phyloP scores from a whole-genome alignment of 2,797 vertebrate species.

The Serranus cabrilla region DNA sequence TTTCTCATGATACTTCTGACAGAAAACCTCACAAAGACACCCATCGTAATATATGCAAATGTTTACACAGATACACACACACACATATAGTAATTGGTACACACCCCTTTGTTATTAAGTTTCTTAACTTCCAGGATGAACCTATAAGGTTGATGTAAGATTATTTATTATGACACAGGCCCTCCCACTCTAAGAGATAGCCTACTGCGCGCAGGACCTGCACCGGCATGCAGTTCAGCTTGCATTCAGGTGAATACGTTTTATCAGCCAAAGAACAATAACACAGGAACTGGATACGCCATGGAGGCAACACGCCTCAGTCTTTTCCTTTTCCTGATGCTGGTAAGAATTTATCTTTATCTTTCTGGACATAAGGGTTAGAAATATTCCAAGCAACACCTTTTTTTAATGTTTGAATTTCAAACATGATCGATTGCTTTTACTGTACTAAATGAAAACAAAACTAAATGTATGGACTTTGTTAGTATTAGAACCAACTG shows the following conservation, averaged over 20 bases:
- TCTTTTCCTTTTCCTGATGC: slow-evolving; percentile 54
- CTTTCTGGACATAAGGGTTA: not conserved
- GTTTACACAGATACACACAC: not conserved
- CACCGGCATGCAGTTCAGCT: not conserved
- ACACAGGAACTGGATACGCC: not conserved
- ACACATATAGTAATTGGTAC: not conserved
- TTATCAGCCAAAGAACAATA: not conserved
- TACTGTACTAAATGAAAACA: no score
- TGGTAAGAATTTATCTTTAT: slow-evolving; percentile 66
- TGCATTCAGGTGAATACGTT: not conserved
- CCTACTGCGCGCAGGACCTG: not conserved
- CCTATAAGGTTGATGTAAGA: not conserved
- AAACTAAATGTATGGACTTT: no score
- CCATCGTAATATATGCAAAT: not conserved
- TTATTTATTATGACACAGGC: not conserved
- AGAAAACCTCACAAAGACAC: not conserved
- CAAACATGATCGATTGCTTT: not conserved
- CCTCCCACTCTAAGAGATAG: slow-evolving; percentile 46
- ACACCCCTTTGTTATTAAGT: slow-evolving; percentile 5
- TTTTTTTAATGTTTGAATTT: no score
- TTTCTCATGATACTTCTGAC: no score
- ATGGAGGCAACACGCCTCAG: slow-evolving; percentile 46
- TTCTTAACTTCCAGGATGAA: not conserved
- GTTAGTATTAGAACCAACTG: no score
- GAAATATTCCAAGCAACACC: not conserved